Percentiles rank a stretch among this genome's conserved stretches.
phyloP scores from a whole-genome alignment of 2,113 vertebrate genomes.

The Anguilla rostrata region DNA sequence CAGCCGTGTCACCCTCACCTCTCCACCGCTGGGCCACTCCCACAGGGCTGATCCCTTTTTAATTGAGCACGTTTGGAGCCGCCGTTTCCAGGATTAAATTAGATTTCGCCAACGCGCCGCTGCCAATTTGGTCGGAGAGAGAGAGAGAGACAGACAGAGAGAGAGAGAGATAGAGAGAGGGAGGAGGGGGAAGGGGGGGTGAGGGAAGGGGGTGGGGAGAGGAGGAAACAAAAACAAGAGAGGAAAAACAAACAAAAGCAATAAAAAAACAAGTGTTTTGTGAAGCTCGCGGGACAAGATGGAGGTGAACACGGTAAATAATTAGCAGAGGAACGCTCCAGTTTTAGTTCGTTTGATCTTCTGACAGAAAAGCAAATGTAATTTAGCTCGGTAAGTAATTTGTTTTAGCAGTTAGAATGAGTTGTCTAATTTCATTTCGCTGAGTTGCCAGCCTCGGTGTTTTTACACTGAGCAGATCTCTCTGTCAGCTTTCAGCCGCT shows the following conservation, averaged over 20 bases:
- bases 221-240: slow-evolving; percentile 59
- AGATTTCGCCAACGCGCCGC: slow-evolving; percentile 62
- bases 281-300: slow-evolving; percentile 69
- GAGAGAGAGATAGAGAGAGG: slow-evolving; percentile 17
- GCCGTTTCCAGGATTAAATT: slow-evolving; percentile 67
- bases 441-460: slow-evolving; percentile 68
- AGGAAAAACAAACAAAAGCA: slow-evolving; percentile 62
- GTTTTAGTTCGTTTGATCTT: slow-evolving; percentile 69
- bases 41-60: slow-evolving; percentile 68
- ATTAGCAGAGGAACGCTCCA: slow-evolving; percentile 70
- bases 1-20: slow-evolving; percentile 65
- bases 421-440: slow-evolving; percentile 73
- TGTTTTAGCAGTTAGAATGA: slow-evolving; percentile 72
- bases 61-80: slow-evolving; percentile 65
- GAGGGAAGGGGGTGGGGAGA: slow-evolving; percentile 27
- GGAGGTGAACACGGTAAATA: slow-evolving; percentile 74
- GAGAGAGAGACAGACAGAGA: slow-evolving; percentile 22
- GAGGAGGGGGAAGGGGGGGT: too few relatives aligned
- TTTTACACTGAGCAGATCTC: slow-evolving; percentile 68
- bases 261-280: slow-evolving; percentile 67
- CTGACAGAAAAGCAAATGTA: slow-evolving; percentile 73
- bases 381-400: slow-evolving; percentile 73
- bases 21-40: slow-evolving; percentile 60
- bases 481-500: slow-evolving; percentile 57
- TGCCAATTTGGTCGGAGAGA: slow-evolving; percentile 24